These are phyloP conservation scores for Pteronotus mesoamericanus DNA, from an alignment of 2,797 vertebrate species.

Conservation along the genomic window DNA sequence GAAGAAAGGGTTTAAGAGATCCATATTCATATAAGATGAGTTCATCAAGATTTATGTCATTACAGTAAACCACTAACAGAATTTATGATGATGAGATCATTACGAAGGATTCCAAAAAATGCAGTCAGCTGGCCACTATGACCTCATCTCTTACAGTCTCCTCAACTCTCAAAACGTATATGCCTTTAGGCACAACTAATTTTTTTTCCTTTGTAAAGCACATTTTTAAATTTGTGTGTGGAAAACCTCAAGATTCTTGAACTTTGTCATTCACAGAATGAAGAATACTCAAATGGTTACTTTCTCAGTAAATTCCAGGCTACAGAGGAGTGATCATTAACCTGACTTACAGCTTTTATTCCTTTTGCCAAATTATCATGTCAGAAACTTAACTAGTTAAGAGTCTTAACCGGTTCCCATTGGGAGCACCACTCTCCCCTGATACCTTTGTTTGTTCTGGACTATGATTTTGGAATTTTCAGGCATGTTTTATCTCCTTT, in stretches of 20 bases:
- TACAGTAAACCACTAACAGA: constrained; percentile 37
- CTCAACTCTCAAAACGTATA: constrained; percentile 1
- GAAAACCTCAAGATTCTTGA: background rate
- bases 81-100: constrained; percentile 29
- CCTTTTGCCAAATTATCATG: background rate
- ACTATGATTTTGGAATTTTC: background rate
- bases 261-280: background rate
- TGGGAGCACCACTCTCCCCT: background rate
- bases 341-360: background rate
- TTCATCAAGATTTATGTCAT: constrained; percentile 62
- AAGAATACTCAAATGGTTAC: background rate
- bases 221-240: background rate
- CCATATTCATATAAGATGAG: background rate
- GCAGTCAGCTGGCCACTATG: background rate
- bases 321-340: background rate
- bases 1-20: constrained; percentile 9
- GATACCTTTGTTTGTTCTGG: background rate
- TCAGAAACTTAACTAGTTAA: background rate
- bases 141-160: background rate
- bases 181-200: background rate
- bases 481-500: background rate
- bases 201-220: background rate
- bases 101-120: constrained; percentile 43
- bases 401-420: background rate
- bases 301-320: background rate